These are phyloP conservation scores for Marronus borbonicus DNA, from an alignment of 2,888 invertebrate genomes.

Conservation along the genomic window DNA sequence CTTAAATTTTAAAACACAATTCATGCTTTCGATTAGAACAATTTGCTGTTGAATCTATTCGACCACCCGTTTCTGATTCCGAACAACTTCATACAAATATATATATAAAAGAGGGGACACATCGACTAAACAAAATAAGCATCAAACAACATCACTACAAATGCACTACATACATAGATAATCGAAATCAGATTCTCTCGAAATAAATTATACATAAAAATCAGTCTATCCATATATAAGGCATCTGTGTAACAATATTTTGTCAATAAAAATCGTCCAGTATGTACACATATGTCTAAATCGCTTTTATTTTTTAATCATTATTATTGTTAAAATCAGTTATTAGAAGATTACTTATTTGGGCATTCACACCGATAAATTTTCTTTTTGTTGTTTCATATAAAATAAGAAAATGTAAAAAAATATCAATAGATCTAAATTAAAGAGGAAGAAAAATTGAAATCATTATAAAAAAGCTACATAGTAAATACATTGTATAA, in stretches of 20 bases:
- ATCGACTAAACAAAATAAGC: slow-evolving; percentile 7
- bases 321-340: slow-evolving; percentile 3
- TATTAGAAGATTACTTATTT: slow-evolving; percentile 47
- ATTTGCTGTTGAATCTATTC: slow-evolving; percentile 11
- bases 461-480: slow-evolving; percentile 42
- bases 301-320: neutral
- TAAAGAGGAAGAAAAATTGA: slow-evolving; percentile 19
- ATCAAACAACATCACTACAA: slow-evolving; percentile 20
- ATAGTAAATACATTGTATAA: slow-evolving; percentile 33
- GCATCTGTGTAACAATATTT: slow-evolving; percentile 59
- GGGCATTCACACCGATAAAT: slow-evolving; percentile 46
- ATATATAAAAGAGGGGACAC: neutral
- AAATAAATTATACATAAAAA: slow-evolving; percentile 58
- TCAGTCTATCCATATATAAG: slow-evolving; percentile 63
- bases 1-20: too few relatives aligned
- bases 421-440: slow-evolving; percentile 27
- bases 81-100: slow-evolving; percentile 33
- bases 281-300: slow-evolving; percentile 45
- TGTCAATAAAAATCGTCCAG: slow-evolving; percentile 50
- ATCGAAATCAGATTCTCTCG: slow-evolving; percentile 47
- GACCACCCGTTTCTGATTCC: slow-evolving; percentile 33
- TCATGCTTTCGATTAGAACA: neutral
- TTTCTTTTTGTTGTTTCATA: slow-evolving; percentile 4
- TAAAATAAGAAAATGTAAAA: slow-evolving; percentile 22
- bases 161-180: slow-evolving; percentile 39